Base-by-base conservation (phyloP, 2,888 invertebrate species). In the Lasioglossum zephyrum region DNA sequence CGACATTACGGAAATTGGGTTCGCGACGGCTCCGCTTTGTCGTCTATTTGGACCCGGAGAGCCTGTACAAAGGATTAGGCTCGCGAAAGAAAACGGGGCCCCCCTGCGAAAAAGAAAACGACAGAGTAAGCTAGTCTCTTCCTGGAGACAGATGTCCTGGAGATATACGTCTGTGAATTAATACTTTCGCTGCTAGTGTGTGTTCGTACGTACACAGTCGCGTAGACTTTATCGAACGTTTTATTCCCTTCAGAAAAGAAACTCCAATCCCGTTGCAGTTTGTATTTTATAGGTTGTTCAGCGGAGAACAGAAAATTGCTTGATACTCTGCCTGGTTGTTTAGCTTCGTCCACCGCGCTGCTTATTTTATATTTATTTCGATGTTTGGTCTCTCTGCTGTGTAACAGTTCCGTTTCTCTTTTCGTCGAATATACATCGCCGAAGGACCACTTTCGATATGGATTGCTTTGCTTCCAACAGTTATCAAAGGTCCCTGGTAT, bases 1-100 rank as follows among this genome's bases (percentile, higher is more conserved):
- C 31, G 60, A 60, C 31, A 31, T 60, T 60, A 60, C 60, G 60
- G 60, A 60, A 60, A 60, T 60, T 72, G 70, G 70, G 31, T 70
- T 26, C 47, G 18, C 13, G 31, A n/a, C 44, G n/a, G 5, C 60
- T 60, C 6, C 11, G 53, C 26, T 31, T 60, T 60, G 60, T 31
- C 60, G 60, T 26, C 60, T 31, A 60, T 60, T 60, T 60, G 60
- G 26, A 26, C 60, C 60, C 0, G 9, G 11, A 9, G 16, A 5
- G 60, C 26, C 16, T 26, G 60, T 26, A 60, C 60, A 60, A 60
- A 60, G 60, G 60, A 31, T 60, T 60, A 60, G 60, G 60, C 60
- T 60, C 11, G 60, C 60, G 2, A 60, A 60, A 60, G 60, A 60
- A 60, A 31, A 53, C 22, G 13, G 60, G 22, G 3, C 22, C 9